Percentiles rank a stretch among this genome's conserved stretches.
Conservation (phyloP, 2,888 invertebrate species). For the Resseliella maxima region DNA sequence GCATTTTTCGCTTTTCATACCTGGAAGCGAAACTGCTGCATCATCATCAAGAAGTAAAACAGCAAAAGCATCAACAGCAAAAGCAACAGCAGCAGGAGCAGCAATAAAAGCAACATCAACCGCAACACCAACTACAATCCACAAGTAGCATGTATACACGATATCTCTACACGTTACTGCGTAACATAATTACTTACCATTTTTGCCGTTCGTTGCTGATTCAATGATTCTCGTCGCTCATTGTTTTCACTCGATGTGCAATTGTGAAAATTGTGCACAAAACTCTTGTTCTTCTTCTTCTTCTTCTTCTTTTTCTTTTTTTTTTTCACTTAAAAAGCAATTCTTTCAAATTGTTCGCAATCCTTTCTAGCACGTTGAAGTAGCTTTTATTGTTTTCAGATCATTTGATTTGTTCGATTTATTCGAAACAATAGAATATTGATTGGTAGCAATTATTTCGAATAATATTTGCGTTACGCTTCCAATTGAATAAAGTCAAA, state of each 20-base stretch:
- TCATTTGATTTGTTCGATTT: slow-evolving; percentile 9
- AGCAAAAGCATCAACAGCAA: not conserved
- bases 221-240: not conserved
- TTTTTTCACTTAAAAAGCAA: slow-evolving; percentile 31
- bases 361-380: not conserved
- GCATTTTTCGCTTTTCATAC: slow-evolving; percentile 14
- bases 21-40: slow-evolving; percentile 16
- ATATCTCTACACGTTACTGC: slow-evolving; percentile 54
- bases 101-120: too few species aligned
- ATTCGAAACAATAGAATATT: slow-evolving; percentile 17
- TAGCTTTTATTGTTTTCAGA: slow-evolving; percentile 28
- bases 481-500: not conserved
- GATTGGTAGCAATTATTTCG: slow-evolving; percentile 23
- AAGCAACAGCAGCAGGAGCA: not conserved
- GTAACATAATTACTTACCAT: slow-evolving; percentile 42
- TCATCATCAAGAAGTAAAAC: not conserved
- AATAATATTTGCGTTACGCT: not conserved
- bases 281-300: too few species aligned
- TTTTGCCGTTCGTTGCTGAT: not conserved
- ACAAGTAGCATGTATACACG: slow-evolving; percentile 16
- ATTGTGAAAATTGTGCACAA: not conserved
- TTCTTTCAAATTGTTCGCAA: slow-evolving; percentile 4
- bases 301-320: too few species aligned
- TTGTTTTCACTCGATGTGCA: not conserved
- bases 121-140: not conserved